Percentiles rank a stretch among this genome's conserved stretches.
These are phyloP conservation scores for Melieria omissa DNA, from an alignment of 2,888 invertebrate genomes.

Conservation along the genomic window DNA sequence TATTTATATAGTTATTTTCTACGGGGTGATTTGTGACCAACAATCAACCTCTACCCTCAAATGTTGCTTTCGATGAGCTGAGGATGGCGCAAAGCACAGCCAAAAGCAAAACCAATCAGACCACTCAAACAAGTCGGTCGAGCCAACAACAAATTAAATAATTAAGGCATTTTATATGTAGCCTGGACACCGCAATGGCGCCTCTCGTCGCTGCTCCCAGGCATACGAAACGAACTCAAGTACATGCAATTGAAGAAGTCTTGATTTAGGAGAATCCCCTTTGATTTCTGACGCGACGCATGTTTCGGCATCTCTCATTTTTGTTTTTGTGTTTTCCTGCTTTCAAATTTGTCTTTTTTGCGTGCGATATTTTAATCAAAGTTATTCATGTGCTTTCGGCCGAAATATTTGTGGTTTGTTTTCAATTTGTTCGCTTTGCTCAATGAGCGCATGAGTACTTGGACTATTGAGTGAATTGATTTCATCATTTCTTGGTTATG, in stretches of 20 bases:
- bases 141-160: too few species aligned
- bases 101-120: too few species aligned
- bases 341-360: slow-evolving; percentile 3
- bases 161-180: too few species aligned
- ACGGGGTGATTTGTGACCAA: too few species aligned
- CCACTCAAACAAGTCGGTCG: too few species aligned
- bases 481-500: slow-evolving; percentile 39
- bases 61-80: too few species aligned
- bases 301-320: not conserved
- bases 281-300: slow-evolving; percentile 30
- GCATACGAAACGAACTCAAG: not conserved
- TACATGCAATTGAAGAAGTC: not conserved
- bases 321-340: not conserved
- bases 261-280: slow-evolving; percentile 25
- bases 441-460: slow-evolving; percentile 46
- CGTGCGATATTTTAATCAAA: slow-evolving; percentile 13
- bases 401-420: slow-evolving; percentile 5
- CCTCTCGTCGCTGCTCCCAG: too few species aligned
- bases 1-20: too few species aligned
- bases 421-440: too few species aligned
- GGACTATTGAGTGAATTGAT: slow-evolving; percentile 58
- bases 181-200: too few species aligned
- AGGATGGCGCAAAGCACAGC: too few species aligned
- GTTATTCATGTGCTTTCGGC: not conserved
- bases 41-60: too few species aligned